Evolutionary conservation across 1,140 invertebrate genomes (phyloP), one percentile per base, ranked within the genome.

Genomic region (Zaprionus tsacasi): DNA sequence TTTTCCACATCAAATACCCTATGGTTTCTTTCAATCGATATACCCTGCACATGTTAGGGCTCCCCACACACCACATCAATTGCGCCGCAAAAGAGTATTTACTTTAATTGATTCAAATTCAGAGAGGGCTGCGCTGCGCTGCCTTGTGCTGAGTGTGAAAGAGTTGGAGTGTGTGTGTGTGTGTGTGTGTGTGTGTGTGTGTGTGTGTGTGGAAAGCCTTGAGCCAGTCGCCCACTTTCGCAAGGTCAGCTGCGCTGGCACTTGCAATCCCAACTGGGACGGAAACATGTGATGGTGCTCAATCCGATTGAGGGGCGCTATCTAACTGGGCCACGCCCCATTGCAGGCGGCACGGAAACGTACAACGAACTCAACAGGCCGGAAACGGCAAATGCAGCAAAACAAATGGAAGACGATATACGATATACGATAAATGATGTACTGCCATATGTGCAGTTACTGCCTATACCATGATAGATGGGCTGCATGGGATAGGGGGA

Each of bases 361-460:
- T 50, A 36, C 60, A 55, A 17, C 61, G 40, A 54, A 45, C 54
- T 25, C 35, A 25, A 35, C 33, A 21, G 36, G 50, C 79, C 64
- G 79, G 79, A 81, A 77, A 52, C 68, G 73, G 54, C 67, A 25
- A 81, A 68, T 52, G 65, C 21, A 45, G 45, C 55, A 27, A 52
- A 66, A n/a, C 50, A 58, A 58, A 12, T 36, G 1, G 17, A 50
- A 50, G 45, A 30, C 17, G 10, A 25, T 58, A 38, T 40, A 12
- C 12, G 11, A 21, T 21, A 10, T 21, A 10, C 12, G 11, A 21
- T 21, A 10, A 11, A 10, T 8, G 3, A 48, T 25, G n/a, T 50
- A 21, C 15, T 5, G 17, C 45, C 45, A 50, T 3, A 50, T 25
- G 17, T n/a, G n/a, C n/a, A n/a, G n/a, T 33, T 6, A 27, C 21